Evolutionary conservation across 1,140 invertebrate species (phyloP), one percentile per base, ranked within the genome.

Genomic region (Plodia interpunctella): DNA sequence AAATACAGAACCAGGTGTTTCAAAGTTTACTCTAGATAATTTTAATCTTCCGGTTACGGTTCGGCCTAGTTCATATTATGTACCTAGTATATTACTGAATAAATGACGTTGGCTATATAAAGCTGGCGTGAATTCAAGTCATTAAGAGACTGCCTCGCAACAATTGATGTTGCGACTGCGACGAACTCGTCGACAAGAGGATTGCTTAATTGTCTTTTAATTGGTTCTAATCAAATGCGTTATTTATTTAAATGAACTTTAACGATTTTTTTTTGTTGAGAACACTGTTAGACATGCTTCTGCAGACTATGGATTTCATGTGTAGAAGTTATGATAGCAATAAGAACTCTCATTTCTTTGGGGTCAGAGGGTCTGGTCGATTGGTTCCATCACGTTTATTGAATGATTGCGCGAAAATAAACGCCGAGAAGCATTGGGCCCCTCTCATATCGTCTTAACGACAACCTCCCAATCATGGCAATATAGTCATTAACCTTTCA

Each of bases 171-270:
- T 71, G 61, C 73, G 68, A 72, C 74, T 70, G 61, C 72, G 66
- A 71, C 74, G 15, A 17, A 21, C 56, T 54, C 32, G 65, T 74
- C 28, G 6, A 77, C 75, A 75, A 80, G 76, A 79, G 80, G 76
- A 74, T 72, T 71, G 78, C 74, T 87, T 89, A 88, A 89, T 89
- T 88, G 80, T 77, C 78, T 74, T 70, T 87, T 89, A 88, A 88
- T 89, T 89, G 87, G 70, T 76, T 88, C 74, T 88, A 89, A 89
- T 89, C 85, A 86, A 88, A 88, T 86, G 83, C 83, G 83, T 88
- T 86, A 83, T 89, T 87, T 87, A 87, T 89, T 88, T 86, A 88
- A 86, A 86, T 82, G 82, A 87, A 83, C 82, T 84, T 83, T 83
- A 86, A 87, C 74, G 78, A 78, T 65, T 62, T 64, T 2, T 38